Percentiles rank a stretch among this genome's conserved stretches.
Conservation (phyloP, 1,140 invertebrate genomes). For the Schmidtea mediterranea region DNA sequence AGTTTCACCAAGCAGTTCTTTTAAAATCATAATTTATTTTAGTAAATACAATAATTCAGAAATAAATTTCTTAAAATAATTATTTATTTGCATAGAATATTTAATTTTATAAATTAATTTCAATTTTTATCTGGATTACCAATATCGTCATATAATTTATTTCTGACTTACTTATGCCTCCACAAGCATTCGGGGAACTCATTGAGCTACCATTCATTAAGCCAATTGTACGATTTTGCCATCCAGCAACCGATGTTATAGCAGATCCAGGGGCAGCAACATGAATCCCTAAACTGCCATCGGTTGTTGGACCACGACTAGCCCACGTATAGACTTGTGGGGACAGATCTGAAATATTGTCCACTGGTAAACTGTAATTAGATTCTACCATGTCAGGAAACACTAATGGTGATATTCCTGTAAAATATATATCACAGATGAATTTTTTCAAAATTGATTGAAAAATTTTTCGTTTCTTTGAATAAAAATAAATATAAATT, state of each 20-base stretch:
- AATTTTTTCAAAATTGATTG: no score
- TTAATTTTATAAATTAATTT: no score
- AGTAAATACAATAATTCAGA: no score
- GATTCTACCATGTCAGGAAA: conserved; percentile 87
- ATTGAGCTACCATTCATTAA: conserved; percentile 84
- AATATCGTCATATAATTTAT: no score
- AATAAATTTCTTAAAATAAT: no score
- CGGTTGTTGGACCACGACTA: conserved; percentile 48
- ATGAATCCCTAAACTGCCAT: conserved; percentile 58
- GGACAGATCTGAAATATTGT: conserved; percentile 30
- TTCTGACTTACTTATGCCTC: conserved; percentile 47
- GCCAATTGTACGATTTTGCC: conserved; percentile 54
- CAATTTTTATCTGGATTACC: no score
- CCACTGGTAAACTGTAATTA: conserved; percentile 62
- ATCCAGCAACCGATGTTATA: conserved; percentile 72
- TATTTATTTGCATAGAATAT: no score
- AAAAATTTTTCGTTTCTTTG: no score
- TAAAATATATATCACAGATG: conserved; percentile 8
- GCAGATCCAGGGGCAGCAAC: conserved; percentile 83
- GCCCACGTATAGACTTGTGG: conserved; percentile 53
- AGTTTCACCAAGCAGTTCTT: no score
- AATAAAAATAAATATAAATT: no score
- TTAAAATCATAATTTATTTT: no score
- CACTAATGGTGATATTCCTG: conserved; percentile 72
- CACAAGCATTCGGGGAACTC: conserved; percentile 76